Evolutionary conservation across 2,113 vertebrate genomes (phyloP), one percentile per base, ranked within the genome.

Genomic region (Vidua macroura): DNA sequence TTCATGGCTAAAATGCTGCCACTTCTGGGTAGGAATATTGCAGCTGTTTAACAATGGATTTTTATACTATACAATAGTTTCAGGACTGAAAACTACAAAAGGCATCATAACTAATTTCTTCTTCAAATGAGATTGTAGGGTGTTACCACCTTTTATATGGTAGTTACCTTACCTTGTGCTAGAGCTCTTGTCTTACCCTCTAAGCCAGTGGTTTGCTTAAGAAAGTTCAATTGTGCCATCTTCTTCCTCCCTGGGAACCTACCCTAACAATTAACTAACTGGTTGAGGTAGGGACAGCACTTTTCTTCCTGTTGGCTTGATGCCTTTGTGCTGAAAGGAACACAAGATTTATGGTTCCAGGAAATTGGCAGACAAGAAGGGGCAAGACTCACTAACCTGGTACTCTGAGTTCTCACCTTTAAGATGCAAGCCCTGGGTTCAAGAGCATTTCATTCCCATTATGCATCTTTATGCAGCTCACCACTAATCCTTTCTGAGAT

Each of bases 251-350:
- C 25, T 37, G 58, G 68, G 59, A 91, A 30, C 67, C 70, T 62
- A 22, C 31, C 28, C 23, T 69, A 73, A 62, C 21, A 75, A 51
- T 81, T 84, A 82, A 51, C 67, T 92, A 44, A 88, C 62, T 73
- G 59, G 15, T 30, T 88, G 88, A 83, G 39, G 55, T 82, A 76
- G 53, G n/a, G 46, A 44, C 92, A 90, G 33, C 0, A 0, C 70
- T 92, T 85, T 86, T 39, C 63, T 90, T 94, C 82, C 70, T 74
- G 30, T 92, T 95, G 90, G 85, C 79, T 88, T 46, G 73, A 21
- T 56, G 48, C 44, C 87, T 94, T 67, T 9, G 0, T 60, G 44
- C 63, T 93, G 72, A 85, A 93, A 92, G 59, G 21, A 90, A n/a
- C 46, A 53, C 37, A 80, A 56, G 75, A 83, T 88, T 83, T 83